These are phyloP conservation scores for Meganola albula DNA, from an alignment of 2,888 invertebrate species.

Conservation along the genomic window DNA sequence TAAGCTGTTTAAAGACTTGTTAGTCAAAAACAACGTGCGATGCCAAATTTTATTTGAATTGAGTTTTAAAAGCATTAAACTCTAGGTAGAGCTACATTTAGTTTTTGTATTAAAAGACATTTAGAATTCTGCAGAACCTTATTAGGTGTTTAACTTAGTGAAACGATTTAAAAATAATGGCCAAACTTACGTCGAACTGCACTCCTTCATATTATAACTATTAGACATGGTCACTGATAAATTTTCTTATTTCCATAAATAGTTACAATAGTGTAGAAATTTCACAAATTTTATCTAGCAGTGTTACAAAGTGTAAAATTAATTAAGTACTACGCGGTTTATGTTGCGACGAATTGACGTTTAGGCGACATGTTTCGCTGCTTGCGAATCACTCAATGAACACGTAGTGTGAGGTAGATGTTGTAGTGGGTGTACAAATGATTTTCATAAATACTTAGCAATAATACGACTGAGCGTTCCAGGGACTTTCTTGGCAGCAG, in stretches of 20 bases:
- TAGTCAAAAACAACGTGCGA: too few relatives aligned
- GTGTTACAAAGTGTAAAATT: too few relatives aligned
- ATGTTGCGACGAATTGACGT: conserved; percentile 34
- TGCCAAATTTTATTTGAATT: too few relatives aligned
- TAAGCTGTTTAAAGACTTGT: too few relatives aligned
- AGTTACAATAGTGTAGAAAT: neutral
- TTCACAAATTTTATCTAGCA: neutral
- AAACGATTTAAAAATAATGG: conserved; percentile 9
- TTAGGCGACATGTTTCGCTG: conserved; percentile 45
- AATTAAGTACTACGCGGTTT: conserved; percentile 30
- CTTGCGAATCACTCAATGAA: conserved; percentile 42
- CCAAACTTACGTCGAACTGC: conserved; percentile 68
- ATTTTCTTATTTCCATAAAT: neutral
- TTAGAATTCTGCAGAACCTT: too few relatives aligned
- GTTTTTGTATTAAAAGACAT: too few relatives aligned
- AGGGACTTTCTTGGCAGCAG: conserved; percentile 30
- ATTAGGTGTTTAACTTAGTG: too few relatives aligned
- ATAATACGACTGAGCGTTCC: conserved; percentile 32
- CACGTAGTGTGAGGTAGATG: conserved; percentile 28
- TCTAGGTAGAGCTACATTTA: too few relatives aligned
- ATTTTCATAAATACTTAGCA: conserved; percentile 40
- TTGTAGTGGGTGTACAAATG: conserved; percentile 4
- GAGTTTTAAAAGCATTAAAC: too few relatives aligned
- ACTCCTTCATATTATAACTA: conserved; percentile 69
- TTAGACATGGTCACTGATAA: conserved; percentile 53